Evolutionary conservation across 2,113 vertebrate species (phyloP).

Genomic region (Sander lucioperca): DNA sequence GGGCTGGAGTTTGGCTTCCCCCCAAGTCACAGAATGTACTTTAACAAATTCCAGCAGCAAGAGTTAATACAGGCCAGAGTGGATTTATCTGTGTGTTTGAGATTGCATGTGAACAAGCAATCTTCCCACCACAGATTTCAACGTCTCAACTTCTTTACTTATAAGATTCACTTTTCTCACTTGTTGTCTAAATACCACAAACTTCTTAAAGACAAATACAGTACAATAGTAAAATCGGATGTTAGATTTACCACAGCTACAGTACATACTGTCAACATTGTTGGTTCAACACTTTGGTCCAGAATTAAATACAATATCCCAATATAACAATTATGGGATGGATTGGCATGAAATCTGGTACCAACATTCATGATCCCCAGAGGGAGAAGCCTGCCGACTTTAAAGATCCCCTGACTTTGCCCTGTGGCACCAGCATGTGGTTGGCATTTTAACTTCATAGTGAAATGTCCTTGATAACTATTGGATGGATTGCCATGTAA

Average conservation of each 20-base stretch:
- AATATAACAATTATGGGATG: background rate
- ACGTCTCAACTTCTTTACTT: conserved; percentile 2
- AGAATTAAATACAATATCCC: background rate
- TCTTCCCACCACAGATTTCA: conserved; percentile 42
- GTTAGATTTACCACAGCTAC: background rate
- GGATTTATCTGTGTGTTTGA: conserved; percentile 71
- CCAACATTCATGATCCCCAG: background rate
- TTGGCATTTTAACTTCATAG: background rate
- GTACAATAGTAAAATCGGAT: too few species aligned
- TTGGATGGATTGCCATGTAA: background rate
- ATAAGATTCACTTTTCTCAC: background rate
- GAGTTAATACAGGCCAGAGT: conserved; percentile 76
- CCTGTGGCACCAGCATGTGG: background rate
- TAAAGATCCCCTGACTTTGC: background rate
- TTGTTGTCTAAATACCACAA: background rate
- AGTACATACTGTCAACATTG: background rate
- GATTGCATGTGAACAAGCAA: conserved; percentile 65
- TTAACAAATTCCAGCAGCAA: conserved; percentile 80
- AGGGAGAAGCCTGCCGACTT: background rate
- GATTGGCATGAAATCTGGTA: background rate
- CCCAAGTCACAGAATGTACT: conserved; percentile 87
- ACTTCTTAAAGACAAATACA: background rate
- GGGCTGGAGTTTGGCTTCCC: conserved; percentile 75
- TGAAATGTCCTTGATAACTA: background rate
- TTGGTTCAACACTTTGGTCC: background rate